phyloP scores from a whole-genome alignment of 2,797 vertebrate species.

The Ctenosaura bakeri region DNA sequence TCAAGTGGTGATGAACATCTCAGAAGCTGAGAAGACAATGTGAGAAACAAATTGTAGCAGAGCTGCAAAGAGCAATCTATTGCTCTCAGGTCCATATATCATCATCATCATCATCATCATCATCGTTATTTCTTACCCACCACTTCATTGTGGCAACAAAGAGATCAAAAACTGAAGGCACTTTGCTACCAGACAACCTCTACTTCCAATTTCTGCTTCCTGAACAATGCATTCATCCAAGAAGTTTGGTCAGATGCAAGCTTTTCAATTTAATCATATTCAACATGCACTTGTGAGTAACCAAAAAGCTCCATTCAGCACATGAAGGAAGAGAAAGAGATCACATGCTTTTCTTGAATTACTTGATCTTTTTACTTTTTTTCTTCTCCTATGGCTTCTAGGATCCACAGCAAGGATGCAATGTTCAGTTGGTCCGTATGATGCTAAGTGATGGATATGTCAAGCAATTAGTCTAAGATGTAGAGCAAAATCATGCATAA shows the following conservation, averaged over 20 bases:
- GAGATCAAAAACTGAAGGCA: background rate
- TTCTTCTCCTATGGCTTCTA: background rate
- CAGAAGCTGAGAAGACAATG: background rate
- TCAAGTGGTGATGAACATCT: background rate
- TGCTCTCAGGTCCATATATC: background rate
- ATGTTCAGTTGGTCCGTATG: constrained; percentile 62
- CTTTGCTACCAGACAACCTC: no score
- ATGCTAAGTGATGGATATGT: constrained; percentile 73
- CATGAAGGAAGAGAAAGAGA: background rate
- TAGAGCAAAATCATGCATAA: constrained; percentile 78
- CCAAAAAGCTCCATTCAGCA: background rate
- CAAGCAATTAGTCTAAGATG: constrained; percentile 80
- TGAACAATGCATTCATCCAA: background rate
- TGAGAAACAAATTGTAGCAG: background rate
- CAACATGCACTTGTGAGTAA: background rate
- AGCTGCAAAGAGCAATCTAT: background rate
- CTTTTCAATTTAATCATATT: no score
- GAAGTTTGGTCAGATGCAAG: background rate
- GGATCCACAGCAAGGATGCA: constrained; percentile 57
- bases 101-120: background rate
- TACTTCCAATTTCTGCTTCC: background rate
- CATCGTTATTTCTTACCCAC: no score
- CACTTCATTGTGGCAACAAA: background rate
- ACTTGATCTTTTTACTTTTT: background rate
- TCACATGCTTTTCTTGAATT: background rate